These are phyloP conservation scores for Lasiommata megera DNA, from an alignment of 2,888 invertebrate species.

Conservation along the genomic window DNA sequence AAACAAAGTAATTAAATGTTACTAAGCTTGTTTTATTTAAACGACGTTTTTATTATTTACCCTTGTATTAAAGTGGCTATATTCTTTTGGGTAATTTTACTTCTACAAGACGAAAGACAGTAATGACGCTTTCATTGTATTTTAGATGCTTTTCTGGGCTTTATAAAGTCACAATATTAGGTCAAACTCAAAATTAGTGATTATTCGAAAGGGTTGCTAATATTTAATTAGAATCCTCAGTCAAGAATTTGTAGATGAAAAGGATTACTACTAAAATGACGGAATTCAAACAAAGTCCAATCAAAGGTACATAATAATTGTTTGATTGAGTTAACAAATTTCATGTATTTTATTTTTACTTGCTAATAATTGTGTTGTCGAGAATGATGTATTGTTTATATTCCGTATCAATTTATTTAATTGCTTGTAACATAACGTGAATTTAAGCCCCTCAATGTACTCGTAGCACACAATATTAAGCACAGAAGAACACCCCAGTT, in stretches of 20 bases:
- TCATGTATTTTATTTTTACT: conserved; percentile 1
- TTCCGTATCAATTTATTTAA: conserved; percentile 14
- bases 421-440: background rate
- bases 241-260: conserved; percentile 1
- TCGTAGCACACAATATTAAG: conserved; percentile 8
- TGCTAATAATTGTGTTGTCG: background rate
- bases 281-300: background rate
- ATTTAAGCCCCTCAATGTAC: conserved; percentile 2
- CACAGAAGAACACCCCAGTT: background rate
- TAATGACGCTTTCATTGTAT: conserved; percentile 56
- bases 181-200: conserved; percentile 5
- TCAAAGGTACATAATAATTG: conserved; percentile 1
- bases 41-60: conserved; percentile 27
- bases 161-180: conserved; percentile 32
- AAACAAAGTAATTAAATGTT: conserved; percentile 47
- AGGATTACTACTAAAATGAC: background rate
- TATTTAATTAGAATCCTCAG: background rate
- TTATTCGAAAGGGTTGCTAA: conserved; percentile 16
- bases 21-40: conserved; percentile 71
- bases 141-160: conserved; percentile 66
- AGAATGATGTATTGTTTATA: conserved; percentile 1
- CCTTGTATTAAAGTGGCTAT: conserved; percentile 25
- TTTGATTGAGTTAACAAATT: conserved; percentile 8
- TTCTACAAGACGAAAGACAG: conserved; percentile 73
- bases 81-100: conserved; percentile 22